Base-by-base conservation (phyloP, 2,113 vertebrate species). In the Lophura nycthemera region DNA sequence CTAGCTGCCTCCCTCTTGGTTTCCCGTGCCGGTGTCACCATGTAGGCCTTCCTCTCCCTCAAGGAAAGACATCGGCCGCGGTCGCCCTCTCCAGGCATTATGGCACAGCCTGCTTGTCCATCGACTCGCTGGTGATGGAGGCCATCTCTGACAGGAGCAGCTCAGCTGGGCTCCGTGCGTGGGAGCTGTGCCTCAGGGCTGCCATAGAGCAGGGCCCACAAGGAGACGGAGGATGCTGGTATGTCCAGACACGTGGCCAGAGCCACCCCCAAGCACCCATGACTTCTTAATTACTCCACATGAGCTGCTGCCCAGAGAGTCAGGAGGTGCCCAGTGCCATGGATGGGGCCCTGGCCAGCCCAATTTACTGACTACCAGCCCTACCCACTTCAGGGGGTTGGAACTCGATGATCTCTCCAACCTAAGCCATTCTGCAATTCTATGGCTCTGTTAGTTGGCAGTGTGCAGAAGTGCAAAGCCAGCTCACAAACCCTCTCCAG, bases 41-140 rank as follows among this genome's bases (percentile, higher is more conserved):
- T 18, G 45, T 56, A 30, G 29, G 36, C 22, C 8, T 50, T 63
- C 21, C 42, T 75, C 60, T 95, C 67, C 54, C 42, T 57, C n/a
- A 29, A 99, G 99, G 97, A 47, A 99, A 98, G 91, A 98, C 98
- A 1, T 72, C 67, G 2, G 91, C 93, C 2, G 97, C 98, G 0
- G 78, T 92, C 2, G 92, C 73, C 66, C 81, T 99, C 64, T 98
- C 98, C 10, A 96, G 47, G 59, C 90, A 98, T 86, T 99, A 99
- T 2, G 95, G 77, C 0, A 97, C 96, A 1, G 96, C 96, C 7
- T 98, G 97, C 92, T 78, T 99, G 77, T 98, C 72, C 83, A 86
- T 99, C 1, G 98, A 99, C 27, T 43, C 96, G 0, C 79, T 98
- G 48, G 96, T 99, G 40, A 91, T 97, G 80, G 98, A 99, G 59